Base-by-base conservation (phyloP, 2,888 invertebrate species). In the Dilophus febrilis region DNA sequence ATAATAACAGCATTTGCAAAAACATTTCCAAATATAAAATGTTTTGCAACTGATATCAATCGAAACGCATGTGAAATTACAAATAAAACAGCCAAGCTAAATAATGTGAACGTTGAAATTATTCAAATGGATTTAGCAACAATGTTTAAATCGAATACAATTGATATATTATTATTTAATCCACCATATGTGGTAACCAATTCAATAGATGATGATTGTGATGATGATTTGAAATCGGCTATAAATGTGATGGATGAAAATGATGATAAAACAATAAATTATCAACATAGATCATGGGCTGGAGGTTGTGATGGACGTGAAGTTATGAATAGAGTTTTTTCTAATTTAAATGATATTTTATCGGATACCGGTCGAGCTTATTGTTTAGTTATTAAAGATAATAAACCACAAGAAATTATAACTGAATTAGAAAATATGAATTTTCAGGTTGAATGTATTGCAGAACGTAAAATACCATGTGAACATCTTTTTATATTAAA, bases 161-260 rank as follows among this genome's bases (percentile, higher is more conserved):
- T 94, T 50, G 97, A 98, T 69, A 51, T 98, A 17, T 67, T 99
- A 40, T 56, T 99, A 39, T 98, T 95, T 55, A 98, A 98, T 70
- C 97, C 98, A 2, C 98, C 98, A 0, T 99, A 99, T 67, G 97
- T 98, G 31, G 83, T 87, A 1, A 94, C 94, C 1, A 73, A 77
- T 8, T 4, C 22, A 4, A n/a, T n/a, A n/a, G n/a, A n/a, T n/a
- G n/a, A n/a, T n/a, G n/a, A n/a, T n/a, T n/a, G n/a, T n/a, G 65
- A 74, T 34, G 64, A 70, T 13, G 92, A 94, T 64, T 8, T 22
- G 22, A 4, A 22, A 8, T 8, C 4, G 4, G 22, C 22, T 22
- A 71, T 85, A 42, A 58, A 59, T 13, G 56, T 62, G 1, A 33
- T 4, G 8, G 11, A 5, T 14, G 59, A 51, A 39, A 65, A 70